Conservation (phyloP, 2,113 vertebrate genomes). For the Callocephalon fimbriatum region DNA sequence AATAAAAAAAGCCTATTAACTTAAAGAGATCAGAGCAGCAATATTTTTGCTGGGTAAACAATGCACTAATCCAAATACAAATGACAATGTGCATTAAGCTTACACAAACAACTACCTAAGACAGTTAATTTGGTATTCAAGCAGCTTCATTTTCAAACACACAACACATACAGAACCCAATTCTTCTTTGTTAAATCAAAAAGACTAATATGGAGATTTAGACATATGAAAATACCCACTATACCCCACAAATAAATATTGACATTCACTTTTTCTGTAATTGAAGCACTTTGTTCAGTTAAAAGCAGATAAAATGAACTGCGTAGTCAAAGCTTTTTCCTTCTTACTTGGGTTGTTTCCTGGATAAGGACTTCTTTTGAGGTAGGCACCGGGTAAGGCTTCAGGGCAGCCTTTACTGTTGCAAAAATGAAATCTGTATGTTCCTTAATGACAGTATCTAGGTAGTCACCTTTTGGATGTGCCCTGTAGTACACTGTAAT, state of each 20-base stretch:
- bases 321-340: not conserved
- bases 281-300: not conserved
- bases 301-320: not conserved
- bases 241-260: not conserved
- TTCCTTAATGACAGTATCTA: constrained; percentile 87
- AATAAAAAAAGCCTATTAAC: not conserved
- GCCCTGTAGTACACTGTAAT: constrained; percentile 89
- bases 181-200: not conserved
- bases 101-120: not conserved
- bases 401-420: constrained; percentile 90
- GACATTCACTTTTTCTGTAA: not conserved
- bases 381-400: constrained; percentile 85
- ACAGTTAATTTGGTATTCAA: not conserved
- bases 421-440: constrained; percentile 92
- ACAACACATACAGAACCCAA: not conserved
- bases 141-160: not conserved
- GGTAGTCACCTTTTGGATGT: constrained; percentile 84
- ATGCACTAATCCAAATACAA: not conserved
- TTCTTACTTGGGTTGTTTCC: constrained; percentile 89
- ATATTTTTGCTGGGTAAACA: not conserved
- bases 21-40: not conserved
- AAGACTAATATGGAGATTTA: not conserved
- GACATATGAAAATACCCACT: not conserved
- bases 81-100: not conserved
- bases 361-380: constrained; percentile 86